Evolutionary conservation across 1,140 invertebrate genomes (phyloP), one percentile per base, ranked within the genome.

Genomic region (Caenorhabditis brenneri): DNA sequence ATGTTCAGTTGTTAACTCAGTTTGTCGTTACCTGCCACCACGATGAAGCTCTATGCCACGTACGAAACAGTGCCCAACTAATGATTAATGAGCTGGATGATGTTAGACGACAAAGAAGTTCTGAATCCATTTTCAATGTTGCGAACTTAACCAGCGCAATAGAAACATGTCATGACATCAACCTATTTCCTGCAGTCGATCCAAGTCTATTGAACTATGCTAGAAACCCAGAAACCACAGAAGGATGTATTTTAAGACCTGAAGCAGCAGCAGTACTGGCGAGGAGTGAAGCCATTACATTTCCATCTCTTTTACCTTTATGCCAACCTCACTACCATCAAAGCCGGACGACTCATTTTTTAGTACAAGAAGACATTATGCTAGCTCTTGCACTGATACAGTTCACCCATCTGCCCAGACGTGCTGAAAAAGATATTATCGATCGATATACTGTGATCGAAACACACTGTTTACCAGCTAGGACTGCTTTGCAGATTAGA

Each of bases 51-150:
- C 22, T 80, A 9, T 4, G 12, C 33, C 48, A 80, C 29, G 79
- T 80, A 0, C 27, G 79, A 55, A 80, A 80, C 24, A 39, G 29
- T 33, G n/a, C 79, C 4, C 79, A 80, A 29, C 2, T 53, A 10
- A 80, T 80, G 79, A 53, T 80, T 1, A 80, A 80, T 31, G 79
- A 80, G 16, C 79, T 80, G 27, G 79, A 80, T 53, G 48, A 80
- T 31, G 42, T 74, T 42, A 29, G 65, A 42, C 65, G 42, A 42
- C 65, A 46, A 42, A 2, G n/a, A 42, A 22, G 2, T 6, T 74
- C 4, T 12, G 4, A 3, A 6, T 22, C 65, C 1, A n/a, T 74
- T 22, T 74, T 46, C 15, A 10, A 74, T 46, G 36, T 74, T 22
- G 12, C 36, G 2, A 74, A 74, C 24, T 24, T 74, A n/a, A n/a